Evolutionary conservation across 1,140 invertebrate genomes (phyloP).

Genomic region (Penaeus vannamei): DNA sequence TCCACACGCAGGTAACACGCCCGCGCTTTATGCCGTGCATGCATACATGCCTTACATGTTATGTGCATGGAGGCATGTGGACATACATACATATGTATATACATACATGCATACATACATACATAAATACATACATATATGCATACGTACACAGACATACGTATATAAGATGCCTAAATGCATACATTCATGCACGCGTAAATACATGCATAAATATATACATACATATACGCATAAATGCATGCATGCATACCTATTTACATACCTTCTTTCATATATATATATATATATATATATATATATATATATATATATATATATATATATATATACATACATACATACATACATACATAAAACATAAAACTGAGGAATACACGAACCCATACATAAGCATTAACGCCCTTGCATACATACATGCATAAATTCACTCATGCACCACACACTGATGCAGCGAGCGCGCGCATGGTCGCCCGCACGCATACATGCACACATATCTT

Average conservation of each 20-base stretch:
- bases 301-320: background rate
- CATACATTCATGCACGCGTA: background rate
- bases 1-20: slow-evolving; percentile 55
- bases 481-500: background rate
- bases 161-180: background rate
- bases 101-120: background rate
- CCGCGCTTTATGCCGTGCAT: no score
- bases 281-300: background rate
- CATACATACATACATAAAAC: background rate
- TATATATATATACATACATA: no score
- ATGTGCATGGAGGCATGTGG: background rate
- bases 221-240: no score
- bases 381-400: no score
- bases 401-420: background rate
- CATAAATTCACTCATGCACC: no score
- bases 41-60: background rate
- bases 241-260: background rate
- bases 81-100: no score
- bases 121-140: background rate
- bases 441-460: no score
- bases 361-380: no score
- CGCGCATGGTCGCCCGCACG: background rate
- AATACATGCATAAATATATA: no score
- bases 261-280: no score
- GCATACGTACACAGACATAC: background rate